Evolutionary conservation across 2,113 vertebrate species (phyloP).

Genomic region (Chlamydotis undulata): DNA sequence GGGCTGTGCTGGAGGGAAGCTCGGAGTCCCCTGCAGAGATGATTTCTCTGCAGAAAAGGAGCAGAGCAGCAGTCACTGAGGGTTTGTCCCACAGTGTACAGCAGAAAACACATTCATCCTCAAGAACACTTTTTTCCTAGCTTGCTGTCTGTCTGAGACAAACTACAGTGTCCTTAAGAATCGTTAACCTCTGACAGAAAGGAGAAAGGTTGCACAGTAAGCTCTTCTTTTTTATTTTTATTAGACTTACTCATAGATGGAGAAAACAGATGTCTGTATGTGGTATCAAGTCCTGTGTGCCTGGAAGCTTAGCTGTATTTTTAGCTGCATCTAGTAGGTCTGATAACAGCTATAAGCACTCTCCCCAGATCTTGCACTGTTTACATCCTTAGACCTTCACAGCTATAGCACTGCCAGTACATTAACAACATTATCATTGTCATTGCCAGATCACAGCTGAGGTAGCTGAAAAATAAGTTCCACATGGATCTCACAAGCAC

Average conservation of each 20-base stretch:
- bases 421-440: background rate
- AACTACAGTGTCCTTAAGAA: background rate
- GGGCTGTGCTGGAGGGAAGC: background rate
- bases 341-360: background rate
- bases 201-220: background rate
- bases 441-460: background rate
- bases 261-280: background rate
- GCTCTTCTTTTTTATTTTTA: background rate
- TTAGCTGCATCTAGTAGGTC: background rate
- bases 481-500: background rate
- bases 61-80: background rate
- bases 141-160: background rate
- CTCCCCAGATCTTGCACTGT: background rate
- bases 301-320: background rate
- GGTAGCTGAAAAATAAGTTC: background rate
- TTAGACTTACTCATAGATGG: background rate
- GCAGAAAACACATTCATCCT: background rate
- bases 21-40: background rate
- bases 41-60: background rate
- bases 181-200: background rate
- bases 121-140: background rate
- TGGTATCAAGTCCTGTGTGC: background rate
- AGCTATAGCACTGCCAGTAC: background rate
- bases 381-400: background rate
- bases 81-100: background rate